Conservation (phyloP, 1,140 invertebrate species). For the Drosophila takahashii region DNA sequence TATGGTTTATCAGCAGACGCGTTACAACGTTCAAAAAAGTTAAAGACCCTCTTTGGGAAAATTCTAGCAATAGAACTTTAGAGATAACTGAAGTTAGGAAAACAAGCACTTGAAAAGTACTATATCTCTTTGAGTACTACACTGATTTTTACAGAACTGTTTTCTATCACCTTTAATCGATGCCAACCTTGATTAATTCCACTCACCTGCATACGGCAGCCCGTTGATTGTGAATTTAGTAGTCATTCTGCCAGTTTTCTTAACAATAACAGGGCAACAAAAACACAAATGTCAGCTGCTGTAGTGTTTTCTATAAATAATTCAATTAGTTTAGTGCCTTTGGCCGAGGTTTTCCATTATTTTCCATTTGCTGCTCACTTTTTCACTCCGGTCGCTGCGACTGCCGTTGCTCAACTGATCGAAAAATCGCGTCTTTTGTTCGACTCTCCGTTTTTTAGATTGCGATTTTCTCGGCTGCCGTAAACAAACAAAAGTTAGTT, state of each 20-base stretch:
- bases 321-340: conserved; percentile 22
- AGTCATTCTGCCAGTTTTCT: conserved; percentile 35
- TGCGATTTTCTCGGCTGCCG: conserved; percentile 42
- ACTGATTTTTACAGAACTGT: not conserved
- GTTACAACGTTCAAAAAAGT: not conserved
- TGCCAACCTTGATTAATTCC: not conserved
- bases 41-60: not conserved
- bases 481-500: conserved; percentile 25
- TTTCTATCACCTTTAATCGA: not conserved
- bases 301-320: conserved; percentile 44
- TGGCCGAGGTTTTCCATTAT: conserved; percentile 15
- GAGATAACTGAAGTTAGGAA: not conserved
- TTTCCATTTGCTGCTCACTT: conserved; percentile 19
- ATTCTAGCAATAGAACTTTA: not conserved
- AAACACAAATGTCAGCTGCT: conserved; percentile 40
- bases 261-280: conserved; percentile 17
- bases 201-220: conserved; percentile 78
- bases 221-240: conserved; percentile 85
- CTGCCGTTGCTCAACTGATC: conserved; percentile 49
- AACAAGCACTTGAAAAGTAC: not conserved
- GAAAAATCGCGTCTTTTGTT: conserved; percentile 7
- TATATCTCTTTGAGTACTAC: too few relatives aligned
- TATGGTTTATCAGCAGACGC: not conserved
- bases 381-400: conserved; percentile 27
- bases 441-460: conserved; percentile 9